Evolutionary conservation across 2,113 vertebrate species (phyloP).

Genomic region (Psephotus haematonotus): DNA sequence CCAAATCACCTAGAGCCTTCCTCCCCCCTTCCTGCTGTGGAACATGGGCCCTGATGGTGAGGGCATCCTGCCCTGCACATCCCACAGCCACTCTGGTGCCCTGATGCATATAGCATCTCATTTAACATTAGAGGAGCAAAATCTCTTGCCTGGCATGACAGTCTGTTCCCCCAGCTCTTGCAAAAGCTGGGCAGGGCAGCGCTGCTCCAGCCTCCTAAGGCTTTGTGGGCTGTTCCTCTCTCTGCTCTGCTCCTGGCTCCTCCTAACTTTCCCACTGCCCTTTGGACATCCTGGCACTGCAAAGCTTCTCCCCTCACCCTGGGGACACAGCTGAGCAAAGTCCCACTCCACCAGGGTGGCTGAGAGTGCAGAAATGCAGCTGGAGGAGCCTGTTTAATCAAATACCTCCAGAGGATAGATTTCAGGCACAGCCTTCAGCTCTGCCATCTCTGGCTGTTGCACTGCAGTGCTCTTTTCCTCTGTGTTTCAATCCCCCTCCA

Average conservation of each 20-base stretch:
- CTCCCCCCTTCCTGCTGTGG: not conserved
- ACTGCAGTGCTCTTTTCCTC: not conserved
- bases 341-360: not conserved
- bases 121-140: not conserved
- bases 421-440: not conserved
- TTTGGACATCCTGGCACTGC: not conserved
- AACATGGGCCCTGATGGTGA: not conserved
- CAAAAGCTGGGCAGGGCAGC: not conserved
- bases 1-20: not conserved
- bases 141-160: accelerated
- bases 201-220: not conserved
- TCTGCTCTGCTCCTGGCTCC: not conserved
- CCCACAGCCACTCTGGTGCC: not conserved
- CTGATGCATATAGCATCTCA: accelerated
- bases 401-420: not conserved
- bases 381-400: not conserved
- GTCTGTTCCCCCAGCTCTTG: not conserved
- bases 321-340: constrained; percentile 8
- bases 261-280: not conserved
- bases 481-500: not conserved
- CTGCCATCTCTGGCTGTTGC: not conserved
- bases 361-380: not conserved
- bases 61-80: not conserved
- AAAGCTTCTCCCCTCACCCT: not conserved
- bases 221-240: not conserved